A percentile compares a stretch with the other conserved stretches of the same genome.
phyloP scores from a whole-genome alignment of 2,113 vertebrate genomes.

The Oreochromis aureus region DNA sequence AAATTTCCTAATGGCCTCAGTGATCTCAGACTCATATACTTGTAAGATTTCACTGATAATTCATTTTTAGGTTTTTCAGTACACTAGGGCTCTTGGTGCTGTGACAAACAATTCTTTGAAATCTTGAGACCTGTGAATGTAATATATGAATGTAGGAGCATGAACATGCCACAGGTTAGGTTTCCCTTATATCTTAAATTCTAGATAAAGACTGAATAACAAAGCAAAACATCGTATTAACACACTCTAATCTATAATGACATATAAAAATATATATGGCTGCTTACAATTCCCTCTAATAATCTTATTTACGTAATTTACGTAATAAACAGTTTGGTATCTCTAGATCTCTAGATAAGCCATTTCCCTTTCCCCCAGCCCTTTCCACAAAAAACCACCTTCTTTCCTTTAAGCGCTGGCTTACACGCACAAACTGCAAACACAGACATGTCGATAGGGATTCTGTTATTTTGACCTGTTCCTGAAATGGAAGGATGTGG shows the following conservation, averaged over 20 bases:
- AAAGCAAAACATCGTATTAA: background rate
- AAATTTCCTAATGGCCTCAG: background rate
- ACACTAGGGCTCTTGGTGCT: background rate
- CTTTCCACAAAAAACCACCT: constrained; percentile 9
- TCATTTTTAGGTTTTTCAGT: background rate
- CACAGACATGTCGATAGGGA: constrained; percentile 32
- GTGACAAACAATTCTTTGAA: background rate
- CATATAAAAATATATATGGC: background rate
- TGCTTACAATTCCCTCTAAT: background rate
- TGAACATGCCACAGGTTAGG: background rate
- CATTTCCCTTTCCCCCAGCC: background rate
- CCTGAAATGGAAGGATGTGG: constrained; percentile 44
- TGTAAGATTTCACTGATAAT: background rate
- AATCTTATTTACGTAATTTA: background rate
- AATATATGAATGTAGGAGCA: background rate
- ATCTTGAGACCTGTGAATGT: background rate
- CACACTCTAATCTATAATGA: background rate
- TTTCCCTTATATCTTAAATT: background rate
- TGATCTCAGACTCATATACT: background rate
- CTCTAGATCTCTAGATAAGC: background rate
- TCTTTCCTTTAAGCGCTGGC: constrained; percentile 14
- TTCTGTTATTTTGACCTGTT: constrained; percentile 49
- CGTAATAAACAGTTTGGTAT: background rate
- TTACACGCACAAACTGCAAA: constrained; percentile 28
- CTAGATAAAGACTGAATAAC: background rate